These are phyloP conservation scores for Isichthys henryi DNA, from an alignment of 2,113 vertebrate genomes.

Conservation along the genomic window DNA sequence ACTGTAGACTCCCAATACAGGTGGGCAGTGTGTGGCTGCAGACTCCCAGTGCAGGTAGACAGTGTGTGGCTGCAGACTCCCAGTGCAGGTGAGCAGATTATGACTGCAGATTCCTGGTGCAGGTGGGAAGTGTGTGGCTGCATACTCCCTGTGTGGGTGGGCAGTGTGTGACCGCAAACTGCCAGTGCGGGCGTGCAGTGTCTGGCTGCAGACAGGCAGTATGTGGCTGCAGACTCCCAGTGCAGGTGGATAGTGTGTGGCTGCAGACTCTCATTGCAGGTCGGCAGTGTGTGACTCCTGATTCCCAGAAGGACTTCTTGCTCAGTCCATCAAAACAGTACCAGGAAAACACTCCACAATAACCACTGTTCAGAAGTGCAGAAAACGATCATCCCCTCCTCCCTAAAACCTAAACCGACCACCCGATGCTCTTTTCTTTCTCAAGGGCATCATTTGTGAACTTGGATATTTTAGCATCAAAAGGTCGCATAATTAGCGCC, in stretches of 20 bases:
- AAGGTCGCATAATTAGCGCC: constrained; percentile 42
- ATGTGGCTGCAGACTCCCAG: constrained; percentile 36
- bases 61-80: constrained; percentile 46
- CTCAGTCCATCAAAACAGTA: constrained; percentile 45
- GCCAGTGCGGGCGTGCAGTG: constrained; percentile 19
- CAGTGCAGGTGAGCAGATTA: constrained; percentile 40
- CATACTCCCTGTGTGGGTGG: constrained; percentile 23
- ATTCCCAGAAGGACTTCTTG: constrained; percentile 48
- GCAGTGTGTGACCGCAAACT: constrained; percentile 29
- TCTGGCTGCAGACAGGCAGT: constrained; percentile 34
- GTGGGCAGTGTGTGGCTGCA: constrained; percentile 31
- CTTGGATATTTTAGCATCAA: constrained; percentile 44
- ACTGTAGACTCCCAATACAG: constrained; percentile 19
- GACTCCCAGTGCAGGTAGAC: constrained; percentile 1
- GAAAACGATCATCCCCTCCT: constrained; percentile 32
- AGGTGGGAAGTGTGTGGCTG: constrained; percentile 7
- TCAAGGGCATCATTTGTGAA: constrained; percentile 48
- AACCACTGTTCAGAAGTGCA: constrained; percentile 53
- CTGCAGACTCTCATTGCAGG: background rate
- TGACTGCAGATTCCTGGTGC: constrained; percentile 8
- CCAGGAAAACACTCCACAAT: constrained; percentile 50
- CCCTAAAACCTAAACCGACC: background rate
- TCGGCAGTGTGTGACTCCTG: constrained; percentile 46
- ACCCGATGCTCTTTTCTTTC: constrained; percentile 31
- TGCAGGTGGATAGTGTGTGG: constrained; percentile 31